Evolutionary conservation across 2,888 invertebrate species (phyloP), one percentile per base, ranked within the genome.

Genomic region (Orthosia gothica): DNA sequence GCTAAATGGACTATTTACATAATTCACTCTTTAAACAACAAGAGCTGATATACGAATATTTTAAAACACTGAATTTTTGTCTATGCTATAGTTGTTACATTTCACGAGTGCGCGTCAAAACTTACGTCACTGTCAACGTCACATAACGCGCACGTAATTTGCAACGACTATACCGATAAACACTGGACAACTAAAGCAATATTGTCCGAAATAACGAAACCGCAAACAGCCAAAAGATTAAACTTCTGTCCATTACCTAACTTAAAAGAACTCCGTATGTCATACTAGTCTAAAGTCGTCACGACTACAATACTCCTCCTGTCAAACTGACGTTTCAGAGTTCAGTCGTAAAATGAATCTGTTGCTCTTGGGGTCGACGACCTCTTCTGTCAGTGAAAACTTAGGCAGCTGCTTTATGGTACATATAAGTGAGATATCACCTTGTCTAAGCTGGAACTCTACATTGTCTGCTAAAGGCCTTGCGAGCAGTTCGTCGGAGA

Each of bases 311-410:
- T 70, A 87, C 86, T 94, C 95, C 79, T 94, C 95, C 86, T 95
- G 97, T 98, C 98, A 99, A 94, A 99, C 99, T 2, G 99, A 99
- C 62, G 99, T 99, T 94, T 99, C 99, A 0, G 99, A 99, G 92
- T 99, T 99, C 62, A 99, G 97, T 91, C 99, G 97, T 83, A 99
- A 96, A 68, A 99, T 98, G 97, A 99, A 99, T 92, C 99, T 98
- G 95, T 99, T 99, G 89, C 98, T 98, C 94, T 99, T 99, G 0
- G 99, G 99, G 96, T 99, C 99, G 20, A 99, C 98, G 0, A 99
- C 98, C 93, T 99, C 99, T 93, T 99, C 99, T 0, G 98, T 98
- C 57, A 99, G 97, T 94, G 98, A 99, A 92, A 99, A 99, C 95
- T 99, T 99, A 0, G 99, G 99, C 88, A 99, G 95, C 88, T 97